phyloP scores from a whole-genome alignment of 2,888 invertebrate species.

The Cabera pusaria region DNA sequence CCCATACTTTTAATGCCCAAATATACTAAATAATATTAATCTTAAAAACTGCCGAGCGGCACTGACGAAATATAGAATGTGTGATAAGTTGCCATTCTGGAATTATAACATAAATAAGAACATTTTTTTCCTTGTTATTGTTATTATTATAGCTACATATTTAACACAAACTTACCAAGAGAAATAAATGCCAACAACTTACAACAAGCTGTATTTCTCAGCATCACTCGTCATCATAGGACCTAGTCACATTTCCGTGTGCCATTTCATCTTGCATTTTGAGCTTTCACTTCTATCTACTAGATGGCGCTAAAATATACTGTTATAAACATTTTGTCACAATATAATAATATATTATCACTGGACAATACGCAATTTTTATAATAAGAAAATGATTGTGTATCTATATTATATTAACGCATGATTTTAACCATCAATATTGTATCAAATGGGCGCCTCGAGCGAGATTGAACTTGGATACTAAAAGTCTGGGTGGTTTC shows the following conservation, averaged over 20 bases:
- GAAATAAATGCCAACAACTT: not conserved
- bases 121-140: no score
- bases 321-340: constrained; percentile 1
- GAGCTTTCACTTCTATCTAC: constrained; percentile 13
- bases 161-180: no score
- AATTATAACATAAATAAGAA: no score
- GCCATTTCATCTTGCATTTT: constrained; percentile 45
- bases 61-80: constrained; percentile 5
- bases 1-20: constrained; percentile 48
- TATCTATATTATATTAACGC: no score
- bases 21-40: constrained; percentile 28
- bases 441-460: no score
- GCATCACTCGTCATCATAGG: constrained; percentile 11
- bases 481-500: constrained; percentile 37
- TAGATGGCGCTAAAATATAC: constrained; percentile 26
- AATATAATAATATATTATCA: constrained; percentile 11
- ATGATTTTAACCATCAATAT: no score
- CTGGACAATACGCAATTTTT: constrained; percentile 1
- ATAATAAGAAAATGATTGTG: not conserved
- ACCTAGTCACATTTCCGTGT: constrained; percentile 57
- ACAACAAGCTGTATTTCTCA: constrained; percentile 5
- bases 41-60: constrained; percentile 13
- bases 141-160: no score
- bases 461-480: constrained; percentile 34
- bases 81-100: not conserved